Percentiles rank a stretch among this genome's conserved stretches.
phyloP scores from a whole-genome alignment of 2,113 vertebrate species.

The Carettochelys insculpta region DNA sequence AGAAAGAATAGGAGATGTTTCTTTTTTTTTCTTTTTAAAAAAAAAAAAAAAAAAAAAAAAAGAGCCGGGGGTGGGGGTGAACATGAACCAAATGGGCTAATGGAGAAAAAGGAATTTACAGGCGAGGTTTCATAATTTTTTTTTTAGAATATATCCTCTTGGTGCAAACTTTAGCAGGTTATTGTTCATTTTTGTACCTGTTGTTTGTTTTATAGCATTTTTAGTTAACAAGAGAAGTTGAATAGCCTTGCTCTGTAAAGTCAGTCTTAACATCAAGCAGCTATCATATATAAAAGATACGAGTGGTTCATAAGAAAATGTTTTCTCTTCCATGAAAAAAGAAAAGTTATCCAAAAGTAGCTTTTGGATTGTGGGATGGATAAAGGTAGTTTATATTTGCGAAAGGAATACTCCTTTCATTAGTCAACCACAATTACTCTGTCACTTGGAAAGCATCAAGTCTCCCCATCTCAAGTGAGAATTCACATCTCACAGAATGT shows the following conservation, averaged over 20 bases:
- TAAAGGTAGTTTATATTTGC: background rate
- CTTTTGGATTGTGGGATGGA: background rate
- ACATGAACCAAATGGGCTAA: background rate
- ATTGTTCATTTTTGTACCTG: fast-evolving
- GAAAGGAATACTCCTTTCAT: background rate
- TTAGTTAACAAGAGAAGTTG: background rate
- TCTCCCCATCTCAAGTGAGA: background rate
- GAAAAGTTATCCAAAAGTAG: background rate
- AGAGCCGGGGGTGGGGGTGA: too few species aligned
- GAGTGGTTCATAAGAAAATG: background rate
- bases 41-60: too few species aligned
- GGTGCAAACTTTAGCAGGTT: background rate
- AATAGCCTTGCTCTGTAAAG: background rate
- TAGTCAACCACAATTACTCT: background rate
- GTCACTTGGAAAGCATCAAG: background rate
- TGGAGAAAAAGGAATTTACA: background rate
- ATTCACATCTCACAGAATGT: background rate
- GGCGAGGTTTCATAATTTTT: too few species aligned
- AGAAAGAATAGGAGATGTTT: background rate
- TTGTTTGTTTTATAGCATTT: fast-evolving
- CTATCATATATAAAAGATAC: background rate
- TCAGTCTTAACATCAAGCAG: background rate
- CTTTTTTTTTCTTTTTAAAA: too few species aligned
- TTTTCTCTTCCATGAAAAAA: background rate
- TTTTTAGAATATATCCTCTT: too few species aligned